phyloP scores from a whole-genome alignment of 2,113 vertebrate species.

The Mola mola region DNA sequence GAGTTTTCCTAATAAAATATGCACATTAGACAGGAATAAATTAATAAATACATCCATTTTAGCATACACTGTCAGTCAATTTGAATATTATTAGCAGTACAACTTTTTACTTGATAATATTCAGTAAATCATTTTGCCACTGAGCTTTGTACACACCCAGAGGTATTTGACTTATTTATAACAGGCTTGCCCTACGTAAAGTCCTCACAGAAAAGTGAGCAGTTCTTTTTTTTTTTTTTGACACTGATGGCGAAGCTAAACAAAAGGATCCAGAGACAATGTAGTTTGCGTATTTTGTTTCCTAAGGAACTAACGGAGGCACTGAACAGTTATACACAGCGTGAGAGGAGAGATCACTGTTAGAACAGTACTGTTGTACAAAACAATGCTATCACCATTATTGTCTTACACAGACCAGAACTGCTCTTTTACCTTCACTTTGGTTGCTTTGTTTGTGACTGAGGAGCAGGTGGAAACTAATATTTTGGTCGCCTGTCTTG shows the following conservation, averaged over 20 bases:
- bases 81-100: slow-evolving; percentile 61
- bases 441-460: slow-evolving; percentile 40
- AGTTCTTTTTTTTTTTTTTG: slow-evolving; percentile 29
- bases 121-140: slow-evolving; percentile 52
- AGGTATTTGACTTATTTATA: slow-evolving; percentile 64
- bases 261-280: slow-evolving; percentile 52
- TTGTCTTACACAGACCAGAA: slow-evolving; percentile 22
- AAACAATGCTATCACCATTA: slow-evolving; percentile 32
- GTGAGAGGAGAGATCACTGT: slow-evolving; percentile 31
- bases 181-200: slow-evolving; percentile 47
- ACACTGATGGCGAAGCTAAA: slow-evolving; percentile 33
- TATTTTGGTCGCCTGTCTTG: background rate
- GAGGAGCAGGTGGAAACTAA: slow-evolving; percentile 20
- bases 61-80: slow-evolving; percentile 59
- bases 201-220: slow-evolving; percentile 41
- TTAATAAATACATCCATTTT: slow-evolving; percentile 71
- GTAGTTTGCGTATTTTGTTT: slow-evolving; percentile 62
- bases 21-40: slow-evolving; percentile 73
- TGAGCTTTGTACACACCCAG: slow-evolving; percentile 64
- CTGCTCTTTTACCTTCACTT: slow-evolving; percentile 50
- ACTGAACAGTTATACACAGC: slow-evolving; percentile 63
- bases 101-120: slow-evolving; percentile 58
- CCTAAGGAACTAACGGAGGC: slow-evolving; percentile 67
- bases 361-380: slow-evolving; percentile 41
- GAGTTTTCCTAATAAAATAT: slow-evolving; percentile 63